Evolutionary conservation across 92 coral and sea anemone genomes (phyloP), one percentile per base, ranked within the genome.

Genomic region (Diadumene lineata): DNA sequence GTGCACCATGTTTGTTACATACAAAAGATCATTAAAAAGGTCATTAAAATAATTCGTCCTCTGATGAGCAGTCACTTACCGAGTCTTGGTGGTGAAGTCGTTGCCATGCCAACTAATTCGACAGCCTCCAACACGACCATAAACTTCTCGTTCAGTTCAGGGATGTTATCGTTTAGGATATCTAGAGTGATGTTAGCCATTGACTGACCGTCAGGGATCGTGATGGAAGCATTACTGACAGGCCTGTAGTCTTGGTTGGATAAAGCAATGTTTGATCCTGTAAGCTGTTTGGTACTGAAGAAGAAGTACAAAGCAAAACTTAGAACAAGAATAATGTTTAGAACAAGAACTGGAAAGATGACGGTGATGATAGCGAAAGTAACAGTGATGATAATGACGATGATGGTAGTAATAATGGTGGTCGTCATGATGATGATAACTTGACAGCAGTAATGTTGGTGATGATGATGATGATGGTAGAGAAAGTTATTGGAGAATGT

Each of bases 91-190:
- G 77, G 82, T 51, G 81, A 63, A 0, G 69, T 85, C 1, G 86
- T 67, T 0, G 97, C 64, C 6, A 65, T 65, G 1, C 88, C 91
- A 18, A 92, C 73, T 68, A 96, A 75, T 64, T 86, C 93, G 0
- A 92, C 97, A 25, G 70, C 56, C 57, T 81, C 96, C 26, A 96
- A 64, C 11, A 84, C 70, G 22, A 96, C 91, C 43, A 28, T 69
- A 43, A 96, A 89, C 65, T 66, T 81, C 82, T 96, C 94, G 8
- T 72, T 73, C 44, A 96, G 91, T 66, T 96, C 99, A 11, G 99
- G 97, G 19, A 69, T 51, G 43, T 72, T 53, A 75, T 92, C 99
- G 48, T 93, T 90, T 32, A 77, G 77, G 29, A 96, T 84, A 19
- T 80, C 27, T 50, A 96, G 51, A 60, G 80, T 76, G 62, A 96